These are phyloP conservation scores for Sicus ferrugineus DNA, from an alignment of 2,888 invertebrate genomes.

Conservation along the genomic window DNA sequence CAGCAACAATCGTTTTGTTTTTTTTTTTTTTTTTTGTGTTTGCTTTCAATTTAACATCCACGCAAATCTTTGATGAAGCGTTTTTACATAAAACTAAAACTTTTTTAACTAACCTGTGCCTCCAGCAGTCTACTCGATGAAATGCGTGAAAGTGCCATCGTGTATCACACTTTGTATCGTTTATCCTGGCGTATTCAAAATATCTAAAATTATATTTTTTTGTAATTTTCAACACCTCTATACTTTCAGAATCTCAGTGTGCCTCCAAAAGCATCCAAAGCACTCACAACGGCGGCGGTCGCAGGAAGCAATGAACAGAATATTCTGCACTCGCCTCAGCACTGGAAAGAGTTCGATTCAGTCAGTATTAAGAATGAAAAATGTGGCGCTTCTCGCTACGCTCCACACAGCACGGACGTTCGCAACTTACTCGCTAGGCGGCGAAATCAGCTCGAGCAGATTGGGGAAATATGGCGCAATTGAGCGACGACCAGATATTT, in stretches of 20 bases:
- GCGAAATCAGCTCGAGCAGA: too few relatives aligned
- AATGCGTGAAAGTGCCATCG: conserved; percentile 75
- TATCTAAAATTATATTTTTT: neutral
- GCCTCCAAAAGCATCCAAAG: neutral
- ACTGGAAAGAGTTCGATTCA: conserved; percentile 1
- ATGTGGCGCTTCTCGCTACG: conserved; percentile 14
- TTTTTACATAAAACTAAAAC: too few relatives aligned
- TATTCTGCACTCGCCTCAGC: conserved; percentile 19
- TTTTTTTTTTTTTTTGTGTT: too few relatives aligned
- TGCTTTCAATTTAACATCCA: too few relatives aligned
- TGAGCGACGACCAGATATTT: too few relatives aligned
- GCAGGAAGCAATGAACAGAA: conserved; percentile 7
- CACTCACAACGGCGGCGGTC: conserved; percentile 36
- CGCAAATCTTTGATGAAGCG: too few relatives aligned
- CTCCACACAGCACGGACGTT: conserved; percentile 30
- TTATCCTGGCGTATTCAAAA: neutral
- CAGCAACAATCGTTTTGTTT: too few relatives aligned
- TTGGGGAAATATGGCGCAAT: too few relatives aligned
- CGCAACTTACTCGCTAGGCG: conserved; percentile 17
- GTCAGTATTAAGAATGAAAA: neutral
- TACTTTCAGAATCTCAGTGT: too few relatives aligned
- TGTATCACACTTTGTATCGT: conserved; percentile 38
- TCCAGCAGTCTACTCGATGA: conserved; percentile 71
- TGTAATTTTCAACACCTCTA: neutral
- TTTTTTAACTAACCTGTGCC: conserved; percentile 67